Evolutionary conservation across 1,140 invertebrate species (phyloP).

Genomic region (Bombus pascuorum): DNA sequence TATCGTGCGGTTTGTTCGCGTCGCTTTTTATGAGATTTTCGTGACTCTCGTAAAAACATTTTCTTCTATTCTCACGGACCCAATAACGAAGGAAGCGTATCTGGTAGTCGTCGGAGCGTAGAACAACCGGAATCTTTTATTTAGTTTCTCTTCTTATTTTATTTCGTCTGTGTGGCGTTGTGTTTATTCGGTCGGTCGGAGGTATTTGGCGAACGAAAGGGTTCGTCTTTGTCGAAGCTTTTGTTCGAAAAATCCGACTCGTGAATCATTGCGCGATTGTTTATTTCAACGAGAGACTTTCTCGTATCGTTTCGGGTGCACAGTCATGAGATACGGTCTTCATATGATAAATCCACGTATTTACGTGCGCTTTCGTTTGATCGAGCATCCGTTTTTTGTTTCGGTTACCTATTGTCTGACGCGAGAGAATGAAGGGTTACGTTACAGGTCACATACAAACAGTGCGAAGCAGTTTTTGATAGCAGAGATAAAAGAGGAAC

Average conservation of each 20-base stretch:
- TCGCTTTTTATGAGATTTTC: slow-evolving; percentile 53
- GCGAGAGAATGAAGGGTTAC: no score
- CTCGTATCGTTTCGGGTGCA: neutral
- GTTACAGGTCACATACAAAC: neutral
- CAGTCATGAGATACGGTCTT: neutral
- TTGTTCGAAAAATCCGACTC: neutral
- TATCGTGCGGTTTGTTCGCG: slow-evolving; percentile 46
- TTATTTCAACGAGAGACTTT: no score
- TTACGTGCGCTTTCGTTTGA: neutral
- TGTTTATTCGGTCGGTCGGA: neutral
- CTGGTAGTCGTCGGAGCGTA: neutral
- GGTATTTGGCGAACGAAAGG: neutral
- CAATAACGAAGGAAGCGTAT: neutral
- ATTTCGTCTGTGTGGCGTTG: neutral
- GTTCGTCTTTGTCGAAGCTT: neutral
- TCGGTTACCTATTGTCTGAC: neutral
- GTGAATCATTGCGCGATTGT: neutral
- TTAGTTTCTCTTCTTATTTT: neutral
- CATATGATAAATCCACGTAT: neutral
- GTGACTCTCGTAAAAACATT: slow-evolving; percentile 29
- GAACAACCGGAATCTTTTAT: neutral
- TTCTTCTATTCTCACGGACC: slow-evolving; percentile 7
- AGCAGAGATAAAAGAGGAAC: neutral
- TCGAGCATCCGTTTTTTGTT: neutral
- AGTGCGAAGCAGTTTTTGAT: neutral